These are phyloP conservation scores for Sorex araneus DNA, from an alignment of 2,113 vertebrate genomes.

Conservation along the genomic window DNA sequence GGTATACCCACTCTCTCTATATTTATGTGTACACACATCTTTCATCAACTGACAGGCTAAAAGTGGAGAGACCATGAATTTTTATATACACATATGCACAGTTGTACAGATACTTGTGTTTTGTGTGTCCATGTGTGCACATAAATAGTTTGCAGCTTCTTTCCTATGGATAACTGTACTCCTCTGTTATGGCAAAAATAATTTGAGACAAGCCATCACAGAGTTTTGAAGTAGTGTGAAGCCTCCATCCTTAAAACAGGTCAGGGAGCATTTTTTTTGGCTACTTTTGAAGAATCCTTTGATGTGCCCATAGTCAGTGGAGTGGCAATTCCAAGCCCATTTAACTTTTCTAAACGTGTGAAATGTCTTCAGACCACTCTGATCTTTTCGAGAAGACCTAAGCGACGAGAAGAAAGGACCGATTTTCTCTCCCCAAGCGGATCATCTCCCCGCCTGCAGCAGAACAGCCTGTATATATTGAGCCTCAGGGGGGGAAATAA, in stretches of 20 bases:
- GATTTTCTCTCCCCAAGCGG: not conserved
- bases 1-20: not conserved
- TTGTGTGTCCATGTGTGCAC: not conserved
- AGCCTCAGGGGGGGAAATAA: not conserved
- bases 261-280: not conserved
- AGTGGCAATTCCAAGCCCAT: constrained; percentile 14
- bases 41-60: not conserved
- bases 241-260: not conserved
- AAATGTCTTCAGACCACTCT: constrained; percentile 26
- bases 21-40: not conserved
- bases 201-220: not conserved
- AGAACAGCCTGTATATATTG: not conserved
- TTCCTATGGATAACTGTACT: not conserved
- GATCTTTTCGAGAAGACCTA: not conserved
- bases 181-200: not conserved
- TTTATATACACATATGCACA: not conserved
- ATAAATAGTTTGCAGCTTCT: not conserved
- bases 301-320: not conserved
- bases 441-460: not conserved
- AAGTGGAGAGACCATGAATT: not conserved
- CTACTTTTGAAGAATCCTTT: constrained; percentile 68
- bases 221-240: constrained; percentile 24
- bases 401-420: not conserved
- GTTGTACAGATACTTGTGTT: no score
- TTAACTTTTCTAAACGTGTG: constrained; percentile 60